Conservation (phyloP, 1,140 invertebrate species). For the Lycorma delicatula region DNA sequence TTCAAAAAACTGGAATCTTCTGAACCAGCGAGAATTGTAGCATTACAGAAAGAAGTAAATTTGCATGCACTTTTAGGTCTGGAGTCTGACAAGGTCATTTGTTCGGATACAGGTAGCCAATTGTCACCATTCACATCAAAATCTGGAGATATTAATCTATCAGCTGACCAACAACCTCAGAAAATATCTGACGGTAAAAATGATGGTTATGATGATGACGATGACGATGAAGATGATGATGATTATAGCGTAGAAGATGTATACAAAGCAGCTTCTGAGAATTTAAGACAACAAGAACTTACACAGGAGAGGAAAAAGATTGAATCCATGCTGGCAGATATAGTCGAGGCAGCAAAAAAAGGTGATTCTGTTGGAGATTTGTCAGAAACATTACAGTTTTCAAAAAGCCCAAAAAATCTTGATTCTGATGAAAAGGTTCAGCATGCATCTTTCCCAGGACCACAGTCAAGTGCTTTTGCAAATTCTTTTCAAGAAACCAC, state of each 20-base stretch:
- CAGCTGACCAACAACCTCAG: conserved; percentile 36
- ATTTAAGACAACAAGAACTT: no score
- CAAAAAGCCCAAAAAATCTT: no score
- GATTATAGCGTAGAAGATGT: conserved; percentile 61
- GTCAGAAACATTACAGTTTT: no score
- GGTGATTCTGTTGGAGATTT: no score
- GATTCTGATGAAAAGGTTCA: no score
- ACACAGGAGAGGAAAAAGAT: no score
- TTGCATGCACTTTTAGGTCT: not conserved
- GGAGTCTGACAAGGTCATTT: conserved; percentile 6
- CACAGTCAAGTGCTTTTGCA: no score
- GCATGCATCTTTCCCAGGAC: no score
- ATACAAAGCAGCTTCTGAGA: conserved; percentile 44
- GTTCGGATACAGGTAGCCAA: conserved; percentile 31
- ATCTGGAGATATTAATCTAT: conserved; percentile 38
- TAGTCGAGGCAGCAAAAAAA: no score
- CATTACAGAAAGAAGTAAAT: not conserved
- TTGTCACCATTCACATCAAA: conserved; percentile 39
- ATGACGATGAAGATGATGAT: conserved; percentile 50
- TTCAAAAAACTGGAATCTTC: not conserved
- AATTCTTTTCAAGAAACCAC: no score
- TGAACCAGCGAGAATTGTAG: not conserved
- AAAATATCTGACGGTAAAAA: conserved; percentile 4
- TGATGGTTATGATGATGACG: conserved; percentile 2
- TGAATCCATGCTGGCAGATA: no score